Evolutionary conservation across 2,888 invertebrate genomes (phyloP), one percentile per base, ranked within the genome.

Genomic region (Antheraea yamamai): DNA sequence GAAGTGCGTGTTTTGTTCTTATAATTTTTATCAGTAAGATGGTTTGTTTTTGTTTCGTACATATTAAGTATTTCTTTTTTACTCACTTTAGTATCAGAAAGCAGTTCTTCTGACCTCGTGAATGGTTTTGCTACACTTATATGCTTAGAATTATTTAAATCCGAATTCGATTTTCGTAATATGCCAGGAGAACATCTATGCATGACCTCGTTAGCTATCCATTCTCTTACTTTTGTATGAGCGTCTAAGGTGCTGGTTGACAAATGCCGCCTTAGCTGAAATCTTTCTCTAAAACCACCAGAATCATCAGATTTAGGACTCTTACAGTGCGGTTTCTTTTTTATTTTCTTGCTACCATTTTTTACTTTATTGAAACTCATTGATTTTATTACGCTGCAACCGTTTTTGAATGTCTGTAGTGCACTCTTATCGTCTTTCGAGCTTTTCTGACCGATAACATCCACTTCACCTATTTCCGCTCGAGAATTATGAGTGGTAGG

Each of bases 211-310:
- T 97, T 97, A 0, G 97, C 96, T 81, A 98, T 98, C 98, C 98
- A 98, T 82, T 98, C 97, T 78, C 97, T 95, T 1, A 98, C 98
- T 95, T 98, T 98, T 20, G 97, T 97, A 85, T 98, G 97, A 0
- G 98, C 97, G 88, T 98, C 98, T 79, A 98, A 96, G 0, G 98
- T 98, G 78, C 97, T 97, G 8, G 96, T 96, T 10, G 97, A 97
- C 84, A 97, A 95, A 88, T 97, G 97, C 35, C 97, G 91, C 30
- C 96, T 95, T 51, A 97, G 89, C 86, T 96, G 96, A 83, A 96
- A 96, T 76, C 95, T 89, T 82, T 96, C 93, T 66, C 96, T 94
- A 81, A 96, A 96, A 70, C 96, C 95, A 18, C 95, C 95, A 2
- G 95, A 95, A 80, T 95, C 95, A 83, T 95, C 95, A 8, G 95